phyloP scores from a whole-genome alignment of 2,888 invertebrate genomes.

The Tetrapedia diversipes region DNA sequence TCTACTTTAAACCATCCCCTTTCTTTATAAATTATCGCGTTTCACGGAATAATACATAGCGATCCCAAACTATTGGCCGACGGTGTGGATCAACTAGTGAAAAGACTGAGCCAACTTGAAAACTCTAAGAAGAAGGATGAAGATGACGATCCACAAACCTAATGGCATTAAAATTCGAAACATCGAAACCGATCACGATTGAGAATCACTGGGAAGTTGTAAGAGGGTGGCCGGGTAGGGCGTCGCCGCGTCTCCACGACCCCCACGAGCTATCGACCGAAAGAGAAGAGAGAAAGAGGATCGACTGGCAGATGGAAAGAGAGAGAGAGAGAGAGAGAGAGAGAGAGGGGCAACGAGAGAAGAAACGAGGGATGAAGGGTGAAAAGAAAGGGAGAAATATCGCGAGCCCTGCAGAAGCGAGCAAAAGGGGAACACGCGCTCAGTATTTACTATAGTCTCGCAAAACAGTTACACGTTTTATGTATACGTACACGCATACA shows the following conservation, averaged over 20 bases:
- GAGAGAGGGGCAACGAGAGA: conserved; percentile 29
- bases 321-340: conserved; percentile 22
- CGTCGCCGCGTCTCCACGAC: conserved; percentile 82
- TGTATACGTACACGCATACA: neutral
- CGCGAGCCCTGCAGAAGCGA: conserved; percentile 12
- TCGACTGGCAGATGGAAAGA: conserved; percentile 25
- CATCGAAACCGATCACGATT: conserved; percentile 67
- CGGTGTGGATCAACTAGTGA: too few species aligned
- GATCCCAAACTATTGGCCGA: too few species aligned
- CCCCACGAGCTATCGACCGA: conserved; percentile 82
- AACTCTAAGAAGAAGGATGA: too few species aligned
- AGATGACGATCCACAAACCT: too few species aligned
- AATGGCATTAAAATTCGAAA: too few species aligned
- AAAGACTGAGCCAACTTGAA: too few species aligned
- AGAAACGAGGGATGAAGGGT: conserved; percentile 57
- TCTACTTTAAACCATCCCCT: too few species aligned
- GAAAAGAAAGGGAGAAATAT: conserved; percentile 55
- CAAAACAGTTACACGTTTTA: conserved; percentile 62
- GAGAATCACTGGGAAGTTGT: conserved; percentile 79
- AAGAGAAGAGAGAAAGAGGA: conserved; percentile 66
- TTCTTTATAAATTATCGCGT: too few species aligned
- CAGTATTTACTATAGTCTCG: conserved; percentile 53
- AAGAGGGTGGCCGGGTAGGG: conserved; percentile 79
- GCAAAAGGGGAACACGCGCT: conserved; percentile 38
- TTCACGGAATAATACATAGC: too few species aligned